These are phyloP conservation scores for Semnornis frantzii DNA, from an alignment of 2,113 vertebrate species.

Conservation along the genomic window DNA sequence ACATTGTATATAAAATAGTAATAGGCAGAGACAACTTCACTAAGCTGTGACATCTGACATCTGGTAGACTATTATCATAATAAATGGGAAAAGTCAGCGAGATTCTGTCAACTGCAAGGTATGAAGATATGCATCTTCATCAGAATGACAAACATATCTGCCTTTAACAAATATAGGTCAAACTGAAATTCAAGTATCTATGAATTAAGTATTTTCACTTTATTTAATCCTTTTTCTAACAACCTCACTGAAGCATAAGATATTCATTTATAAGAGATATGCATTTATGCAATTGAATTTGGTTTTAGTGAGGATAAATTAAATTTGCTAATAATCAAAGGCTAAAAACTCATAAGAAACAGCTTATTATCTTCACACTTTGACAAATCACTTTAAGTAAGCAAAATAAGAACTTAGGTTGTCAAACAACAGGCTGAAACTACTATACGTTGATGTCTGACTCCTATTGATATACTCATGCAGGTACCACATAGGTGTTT, in stretches of 20 bases:
- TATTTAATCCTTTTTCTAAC: not conserved
- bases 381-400: not conserved
- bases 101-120: slow-evolving; percentile 67
- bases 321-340: not conserved
- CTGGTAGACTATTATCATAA: slow-evolving; percentile 70
- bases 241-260: not conserved
- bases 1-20: slow-evolving; percentile 17
- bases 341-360: not conserved
- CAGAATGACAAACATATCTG: slow-evolving; percentile 67
- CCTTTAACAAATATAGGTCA: slow-evolving; percentile 66
- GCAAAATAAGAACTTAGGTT: not conserved
- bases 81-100: slow-evolving; percentile 68
- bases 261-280: not conserved
- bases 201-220: slow-evolving; percentile 40
- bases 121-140: slow-evolving; percentile 60
- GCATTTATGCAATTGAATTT: not conserved
- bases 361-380: not conserved
- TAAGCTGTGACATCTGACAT: slow-evolving; percentile 62
- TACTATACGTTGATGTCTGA: not conserved
- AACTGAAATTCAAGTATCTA: slow-evolving; percentile 36
- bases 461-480: not conserved
- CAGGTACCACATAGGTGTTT: not conserved
- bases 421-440: not conserved
- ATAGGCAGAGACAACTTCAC: slow-evolving; percentile 60
- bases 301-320: not conserved